Evolutionary conservation across 2,797 vertebrate species (phyloP).

Genomic region (Selene dorsalis): DNA sequence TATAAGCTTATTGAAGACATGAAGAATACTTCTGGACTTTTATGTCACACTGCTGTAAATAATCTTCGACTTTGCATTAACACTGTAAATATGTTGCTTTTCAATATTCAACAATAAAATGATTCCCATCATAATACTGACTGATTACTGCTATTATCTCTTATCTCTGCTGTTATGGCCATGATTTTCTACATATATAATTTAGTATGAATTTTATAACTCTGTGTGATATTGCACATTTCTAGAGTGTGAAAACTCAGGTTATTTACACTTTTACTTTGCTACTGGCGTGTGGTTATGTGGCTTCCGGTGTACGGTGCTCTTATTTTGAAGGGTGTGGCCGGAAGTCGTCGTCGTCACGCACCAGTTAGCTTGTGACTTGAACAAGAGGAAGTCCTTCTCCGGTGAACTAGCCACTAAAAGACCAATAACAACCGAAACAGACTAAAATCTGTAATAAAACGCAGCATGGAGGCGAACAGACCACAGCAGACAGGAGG

Average conservation of each 20-base stretch:
- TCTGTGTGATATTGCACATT: neutral
- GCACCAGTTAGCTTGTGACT: neutral
- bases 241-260: neutral
- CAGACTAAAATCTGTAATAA: neutral
- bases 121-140: neutral
- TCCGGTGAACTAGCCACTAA: conserved; percentile 27
- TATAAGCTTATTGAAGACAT: neutral
- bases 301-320: fast-evolving
- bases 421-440: conserved; percentile 11
- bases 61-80: conserved; percentile 40
- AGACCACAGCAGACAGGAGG: conserved; percentile 58
- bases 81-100: conserved; percentile 63
- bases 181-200: neutral
- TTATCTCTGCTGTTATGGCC: neutral
- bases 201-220: neutral
- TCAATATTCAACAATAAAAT: conserved; percentile 46
- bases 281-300: neutral
- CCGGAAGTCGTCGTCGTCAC: neutral
- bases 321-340: conserved; percentile 49
- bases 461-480: conserved; percentile 58
- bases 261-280: neutral
- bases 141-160: neutral
- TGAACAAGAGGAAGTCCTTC: conserved; percentile 63
- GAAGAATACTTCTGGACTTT: conserved; percentile 2
- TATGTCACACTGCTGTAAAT: conserved; percentile 68